Conservation (phyloP, 2,888 invertebrate species). For the Dynastes grantii region DNA sequence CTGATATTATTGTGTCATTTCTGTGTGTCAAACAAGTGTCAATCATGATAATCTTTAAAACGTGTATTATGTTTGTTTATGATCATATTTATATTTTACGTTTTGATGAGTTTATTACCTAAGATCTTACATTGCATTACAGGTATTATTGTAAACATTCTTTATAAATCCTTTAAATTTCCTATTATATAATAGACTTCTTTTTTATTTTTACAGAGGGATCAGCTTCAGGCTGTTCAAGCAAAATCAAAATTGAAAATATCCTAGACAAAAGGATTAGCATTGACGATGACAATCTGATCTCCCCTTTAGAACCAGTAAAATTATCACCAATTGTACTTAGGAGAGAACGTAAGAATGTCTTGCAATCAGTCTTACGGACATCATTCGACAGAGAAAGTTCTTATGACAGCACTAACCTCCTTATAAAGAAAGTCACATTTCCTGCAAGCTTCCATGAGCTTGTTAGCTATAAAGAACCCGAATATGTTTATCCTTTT, state of each 20-base stretch:
- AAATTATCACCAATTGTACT: slow-evolving; percentile 24
- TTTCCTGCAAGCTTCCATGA: slow-evolving; percentile 53
- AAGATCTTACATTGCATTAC: neutral
- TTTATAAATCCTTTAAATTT: too few relatives aligned
- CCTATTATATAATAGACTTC: too few relatives aligned
- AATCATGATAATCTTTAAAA: too few relatives aligned
- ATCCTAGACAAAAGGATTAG: slow-evolving; percentile 56
- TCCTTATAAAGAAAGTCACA: slow-evolving; percentile 53
- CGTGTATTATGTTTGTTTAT: too few relatives aligned
- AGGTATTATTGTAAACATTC: neutral
- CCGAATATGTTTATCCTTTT: slow-evolving; percentile 50
- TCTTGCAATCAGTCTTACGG: slow-evolving; percentile 51
- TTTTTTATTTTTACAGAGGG: slow-evolving; percentile 4
- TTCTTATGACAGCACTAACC: slow-evolving; percentile 33
- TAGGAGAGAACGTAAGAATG: neutral
- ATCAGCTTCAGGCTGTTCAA: neutral
- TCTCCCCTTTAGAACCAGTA: slow-evolving; percentile 54
- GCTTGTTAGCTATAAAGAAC: slow-evolving; percentile 55
- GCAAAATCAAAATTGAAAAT: slow-evolving; percentile 27
- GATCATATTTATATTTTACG: too few relatives aligned
- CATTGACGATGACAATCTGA: slow-evolving; percentile 56
- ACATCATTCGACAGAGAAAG: slow-evolving; percentile 50
- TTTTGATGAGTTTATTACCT: too few relatives aligned
- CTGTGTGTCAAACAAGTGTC: too few relatives aligned
- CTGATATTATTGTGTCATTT: slow-evolving; percentile 25